Evolutionary conservation across 2,888 invertebrate genomes (phyloP).

Genomic region (Linyphia triangularis): DNA sequence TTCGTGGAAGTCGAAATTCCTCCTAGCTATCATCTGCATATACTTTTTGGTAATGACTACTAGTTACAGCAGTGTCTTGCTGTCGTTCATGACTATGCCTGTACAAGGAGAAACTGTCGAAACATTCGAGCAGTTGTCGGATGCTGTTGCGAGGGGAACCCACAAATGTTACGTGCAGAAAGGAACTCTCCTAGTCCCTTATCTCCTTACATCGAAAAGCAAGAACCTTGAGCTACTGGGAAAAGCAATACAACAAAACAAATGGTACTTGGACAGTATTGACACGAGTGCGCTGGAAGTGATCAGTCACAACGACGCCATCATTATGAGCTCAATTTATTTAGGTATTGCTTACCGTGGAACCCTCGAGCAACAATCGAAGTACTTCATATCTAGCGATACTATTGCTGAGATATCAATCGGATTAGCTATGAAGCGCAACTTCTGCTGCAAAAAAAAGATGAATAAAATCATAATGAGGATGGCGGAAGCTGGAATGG

Average conservation of each 20-base stretch:
- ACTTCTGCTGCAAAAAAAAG: background rate
- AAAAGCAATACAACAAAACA: background rate
- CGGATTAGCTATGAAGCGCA: background rate
- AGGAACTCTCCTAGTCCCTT: background rate
- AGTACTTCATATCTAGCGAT: background rate
- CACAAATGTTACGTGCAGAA: background rate
- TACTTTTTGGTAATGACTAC: background rate
- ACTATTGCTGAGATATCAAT: background rate
- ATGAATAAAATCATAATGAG: background rate
- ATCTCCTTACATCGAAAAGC: background rate
- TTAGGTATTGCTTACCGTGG: too few relatives aligned
- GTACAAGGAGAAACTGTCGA: background rate
- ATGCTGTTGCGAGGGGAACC: background rate
- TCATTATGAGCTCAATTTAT: too few relatives aligned
- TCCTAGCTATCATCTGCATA: background rate
- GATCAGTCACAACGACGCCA: background rate
- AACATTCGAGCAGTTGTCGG: background rate
- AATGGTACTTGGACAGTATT: background rate
- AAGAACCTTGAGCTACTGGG: background rate
- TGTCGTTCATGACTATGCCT: background rate
- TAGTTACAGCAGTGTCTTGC: background rate
- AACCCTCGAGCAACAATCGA: background rate
- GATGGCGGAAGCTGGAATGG: background rate
- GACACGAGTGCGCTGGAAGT: background rate
- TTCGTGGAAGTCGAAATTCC: background rate